Evolutionary conservation across 1,140 invertebrate genomes (phyloP).

Genomic region (Papilio polytes): DNA sequence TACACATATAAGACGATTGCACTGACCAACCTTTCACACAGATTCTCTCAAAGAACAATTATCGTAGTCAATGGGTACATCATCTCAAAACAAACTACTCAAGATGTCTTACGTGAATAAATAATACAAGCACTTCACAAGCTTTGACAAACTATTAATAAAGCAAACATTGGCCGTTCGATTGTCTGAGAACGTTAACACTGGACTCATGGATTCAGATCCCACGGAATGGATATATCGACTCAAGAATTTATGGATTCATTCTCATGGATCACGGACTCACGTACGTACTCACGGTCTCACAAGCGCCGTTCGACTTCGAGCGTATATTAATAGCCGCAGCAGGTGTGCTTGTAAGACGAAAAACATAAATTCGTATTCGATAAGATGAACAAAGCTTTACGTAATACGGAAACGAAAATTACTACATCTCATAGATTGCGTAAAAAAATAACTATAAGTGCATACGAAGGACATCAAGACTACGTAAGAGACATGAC

Average conservation of each 20-base stretch:
- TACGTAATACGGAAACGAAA: constrained; percentile 40
- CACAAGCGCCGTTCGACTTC: not conserved
- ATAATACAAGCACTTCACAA: constrained; percentile 58
- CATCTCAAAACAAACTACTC: constrained; percentile 62
- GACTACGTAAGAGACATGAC: not conserved
- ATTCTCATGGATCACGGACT: not conserved
- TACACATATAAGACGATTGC: not conserved
- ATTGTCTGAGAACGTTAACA: constrained; percentile 48
- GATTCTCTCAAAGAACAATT: constrained; percentile 52
- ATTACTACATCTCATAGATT: not conserved
- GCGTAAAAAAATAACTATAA: not conserved
- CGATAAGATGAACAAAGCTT: constrained; percentile 74
- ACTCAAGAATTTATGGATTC: not conserved
- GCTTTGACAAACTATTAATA: constrained; percentile 58
- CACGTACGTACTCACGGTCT: not conserved
- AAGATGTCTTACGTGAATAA: constrained; percentile 53
- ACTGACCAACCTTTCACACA: not conserved
- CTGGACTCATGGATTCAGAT: not conserved
- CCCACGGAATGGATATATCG: not conserved
- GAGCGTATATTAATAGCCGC: constrained; percentile 57
- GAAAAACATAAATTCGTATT: constrained; percentile 76
- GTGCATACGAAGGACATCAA: too few species aligned
- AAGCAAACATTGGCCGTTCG: constrained; percentile 59
- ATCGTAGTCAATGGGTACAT: constrained; percentile 56
- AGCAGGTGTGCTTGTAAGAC: constrained; percentile 77